These are phyloP conservation scores for Tetragonisca angustula DNA, from an alignment of 2,888 invertebrate genomes.

Conservation along the genomic window DNA sequence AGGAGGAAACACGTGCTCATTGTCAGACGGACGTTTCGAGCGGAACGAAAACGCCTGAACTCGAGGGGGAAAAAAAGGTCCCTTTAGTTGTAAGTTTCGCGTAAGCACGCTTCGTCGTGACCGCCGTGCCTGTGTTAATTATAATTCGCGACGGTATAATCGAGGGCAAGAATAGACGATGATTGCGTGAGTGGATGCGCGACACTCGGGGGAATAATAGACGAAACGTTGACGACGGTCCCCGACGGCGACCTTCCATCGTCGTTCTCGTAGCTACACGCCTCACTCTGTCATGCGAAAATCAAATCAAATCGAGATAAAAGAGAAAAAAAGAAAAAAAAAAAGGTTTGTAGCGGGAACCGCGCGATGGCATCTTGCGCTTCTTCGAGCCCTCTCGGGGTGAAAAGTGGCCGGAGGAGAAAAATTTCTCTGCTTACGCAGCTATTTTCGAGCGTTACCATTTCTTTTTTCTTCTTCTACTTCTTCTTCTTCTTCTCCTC, in stretches of 20 bases:
- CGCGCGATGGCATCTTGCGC: conserved; percentile 41
- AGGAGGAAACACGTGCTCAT: too few species aligned
- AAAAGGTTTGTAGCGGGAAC: conserved; percentile 40
- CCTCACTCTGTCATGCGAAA: conserved; percentile 70
- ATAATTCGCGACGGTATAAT: neutral
- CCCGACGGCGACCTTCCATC: conserved; percentile 68
- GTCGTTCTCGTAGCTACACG: conserved; percentile 73
- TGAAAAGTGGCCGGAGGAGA: conserved; percentile 34
- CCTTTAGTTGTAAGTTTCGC: neutral
- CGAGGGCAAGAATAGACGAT: neutral
- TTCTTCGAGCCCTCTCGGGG: conserved; percentile 44
- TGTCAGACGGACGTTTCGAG: too few species aligned
- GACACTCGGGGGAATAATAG: conserved; percentile 18
- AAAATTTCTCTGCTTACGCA: conserved; percentile 34
- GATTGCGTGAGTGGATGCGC: conserved; percentile 13
- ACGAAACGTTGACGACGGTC: conserved; percentile 52
- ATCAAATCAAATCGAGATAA: neutral
- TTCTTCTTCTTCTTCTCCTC: neutral
- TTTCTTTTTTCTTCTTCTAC: neutral
- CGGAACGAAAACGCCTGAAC: too few species aligned
- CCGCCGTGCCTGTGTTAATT: neutral
- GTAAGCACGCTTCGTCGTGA: too few species aligned
- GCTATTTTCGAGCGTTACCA: conserved; percentile 27
- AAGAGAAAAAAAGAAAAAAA: too few species aligned
- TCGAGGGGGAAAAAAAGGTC: neutral